Evolutionary conservation across 2,888 invertebrate genomes (phyloP), one percentile per base, ranked within the genome.

Genomic region (Sycophila texana): DNA sequence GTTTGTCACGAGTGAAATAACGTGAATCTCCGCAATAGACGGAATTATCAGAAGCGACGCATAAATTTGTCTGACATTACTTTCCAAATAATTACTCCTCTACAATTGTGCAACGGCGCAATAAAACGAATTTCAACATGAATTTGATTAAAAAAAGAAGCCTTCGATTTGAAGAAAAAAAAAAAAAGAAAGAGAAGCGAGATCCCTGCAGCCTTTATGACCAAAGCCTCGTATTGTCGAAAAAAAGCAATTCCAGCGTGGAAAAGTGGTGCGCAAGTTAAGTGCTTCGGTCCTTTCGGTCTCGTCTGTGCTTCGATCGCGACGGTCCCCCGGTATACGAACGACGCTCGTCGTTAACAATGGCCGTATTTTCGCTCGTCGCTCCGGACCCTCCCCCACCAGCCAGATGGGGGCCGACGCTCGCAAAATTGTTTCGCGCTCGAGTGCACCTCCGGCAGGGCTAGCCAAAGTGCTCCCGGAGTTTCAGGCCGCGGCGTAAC

Each of bases 361-460:
- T 79, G 67, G 75, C 67, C 75, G 75, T 76, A 72, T 79, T 75
- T 79, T 72, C 79, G 67, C 66, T 39, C 39, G 39, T 39, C 39
- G 39, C 39, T 7, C 39, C 10, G 26, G 26, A 26, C 10, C 39
- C 39, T 10, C 39, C 10, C 39, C 39, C 39, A 26, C n/a, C n/a
- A 55, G 53, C 66, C 75, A 61, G 67, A 72, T 67, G 61, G 75
- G 75, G 67, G 72, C 79, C 75, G 79, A 75, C 66, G 79, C 71
- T 79, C 66, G 79, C 75, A 67, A 79, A 79, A 79, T 75, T 75
- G 79, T 79, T 75, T 75, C 26, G 55, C 72, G 61, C 72, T 75
- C 72, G 58, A 75, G 75, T 67, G 72, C 53, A 51, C 58, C 68
- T 13, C 18, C 13, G n/a, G n/a, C 20, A 5, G 39, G 26, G 18